Conservation (phyloP, 2,113 vertebrate species). For the Poicephalus meyeri region DNA sequence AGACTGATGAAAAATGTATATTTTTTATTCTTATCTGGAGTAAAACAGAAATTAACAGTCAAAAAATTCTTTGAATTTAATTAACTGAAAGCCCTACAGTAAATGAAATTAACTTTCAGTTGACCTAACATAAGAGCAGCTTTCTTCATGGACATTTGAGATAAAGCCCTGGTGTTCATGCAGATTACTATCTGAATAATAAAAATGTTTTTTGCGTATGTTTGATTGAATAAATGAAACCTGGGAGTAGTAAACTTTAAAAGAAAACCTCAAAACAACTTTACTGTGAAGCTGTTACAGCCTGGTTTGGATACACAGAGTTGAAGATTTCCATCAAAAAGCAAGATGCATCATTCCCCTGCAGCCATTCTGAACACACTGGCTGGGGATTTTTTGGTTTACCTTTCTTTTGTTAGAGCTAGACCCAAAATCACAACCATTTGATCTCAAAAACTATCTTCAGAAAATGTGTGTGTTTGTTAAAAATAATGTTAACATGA, state of each 20-base stretch:
- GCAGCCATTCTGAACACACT: background rate
- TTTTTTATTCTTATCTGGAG: background rate
- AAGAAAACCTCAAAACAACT: conserved; percentile 19
- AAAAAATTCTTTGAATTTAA: conserved; percentile 18
- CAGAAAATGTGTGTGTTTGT: background rate
- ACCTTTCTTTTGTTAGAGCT: background rate
- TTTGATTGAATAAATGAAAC: conserved; percentile 13
- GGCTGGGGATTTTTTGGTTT: accelerated
- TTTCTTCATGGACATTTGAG: background rate
- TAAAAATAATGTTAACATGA: background rate
- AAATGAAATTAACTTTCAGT: conserved; percentile 28
- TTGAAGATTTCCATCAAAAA: background rate
- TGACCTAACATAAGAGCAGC: background rate
- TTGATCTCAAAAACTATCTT: background rate
- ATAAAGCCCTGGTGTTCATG: conserved; percentile 10
- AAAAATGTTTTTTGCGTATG: conserved; percentile 28
- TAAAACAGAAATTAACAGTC: background rate
- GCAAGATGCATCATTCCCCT: background rate
- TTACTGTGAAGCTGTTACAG: background rate
- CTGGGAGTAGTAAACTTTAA: background rate
- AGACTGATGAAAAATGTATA: background rate
- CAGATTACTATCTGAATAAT: conserved; percentile 30
- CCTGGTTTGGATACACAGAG: background rate
- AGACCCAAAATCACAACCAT: background rate
- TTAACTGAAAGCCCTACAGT: conserved; percentile 23